Evolutionary conservation across 2,797 vertebrate genomes (phyloP).

Genomic region (Phataginus tricuspis): DNA sequence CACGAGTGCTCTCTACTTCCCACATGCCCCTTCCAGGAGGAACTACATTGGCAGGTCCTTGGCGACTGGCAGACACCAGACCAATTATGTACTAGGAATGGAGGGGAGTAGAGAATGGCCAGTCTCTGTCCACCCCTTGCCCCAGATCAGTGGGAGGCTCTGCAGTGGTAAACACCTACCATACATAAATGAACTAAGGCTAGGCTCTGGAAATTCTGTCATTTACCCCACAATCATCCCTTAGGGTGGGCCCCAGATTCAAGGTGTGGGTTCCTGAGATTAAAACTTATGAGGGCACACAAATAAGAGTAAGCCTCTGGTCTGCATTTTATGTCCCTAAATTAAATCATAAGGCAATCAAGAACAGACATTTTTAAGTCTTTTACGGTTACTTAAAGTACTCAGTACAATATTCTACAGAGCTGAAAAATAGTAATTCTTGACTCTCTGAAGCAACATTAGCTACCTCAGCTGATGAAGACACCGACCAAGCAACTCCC

Average conservation of each 20-base stretch:
- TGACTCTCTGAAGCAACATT: constrained; percentile 18
- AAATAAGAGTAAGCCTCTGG: constrained; percentile 7
- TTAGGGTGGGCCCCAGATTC: not conserved
- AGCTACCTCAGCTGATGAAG: not conserved
- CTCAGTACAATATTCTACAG: not conserved
- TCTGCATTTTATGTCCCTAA: not conserved
- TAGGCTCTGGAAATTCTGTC: no score
- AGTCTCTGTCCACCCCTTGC: no score
- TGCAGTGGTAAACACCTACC: no score
- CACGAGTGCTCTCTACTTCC: no score
- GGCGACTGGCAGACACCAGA: no score
- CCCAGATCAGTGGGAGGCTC: no score
- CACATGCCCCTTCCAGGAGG: no score
- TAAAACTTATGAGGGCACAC: not conserved
- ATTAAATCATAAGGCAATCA: constrained; percentile 17
- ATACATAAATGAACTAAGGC: no score
- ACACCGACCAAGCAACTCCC: not conserved
- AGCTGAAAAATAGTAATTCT: not conserved
- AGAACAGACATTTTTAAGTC: not conserved
- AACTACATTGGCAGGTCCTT: no score
- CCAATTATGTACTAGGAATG: no score
- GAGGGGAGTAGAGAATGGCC: no score
- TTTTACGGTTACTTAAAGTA: not conserved
- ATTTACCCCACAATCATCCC: not conserved
- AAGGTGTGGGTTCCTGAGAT: not conserved